Conservation (phyloP, 2,113 vertebrate genomes). For the Ammodytes marinus region DNA sequence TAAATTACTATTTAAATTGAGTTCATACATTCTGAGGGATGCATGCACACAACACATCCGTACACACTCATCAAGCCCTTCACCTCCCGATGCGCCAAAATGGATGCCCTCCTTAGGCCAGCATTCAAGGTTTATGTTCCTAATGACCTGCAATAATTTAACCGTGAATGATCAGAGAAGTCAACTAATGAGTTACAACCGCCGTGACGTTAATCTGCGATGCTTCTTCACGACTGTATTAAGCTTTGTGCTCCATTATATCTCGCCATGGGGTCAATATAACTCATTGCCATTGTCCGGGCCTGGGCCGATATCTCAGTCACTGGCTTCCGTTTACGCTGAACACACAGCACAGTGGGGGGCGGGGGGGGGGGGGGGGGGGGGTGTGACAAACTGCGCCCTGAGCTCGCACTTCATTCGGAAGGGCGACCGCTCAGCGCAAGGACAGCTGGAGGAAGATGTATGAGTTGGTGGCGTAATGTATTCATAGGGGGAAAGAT, state of each 20-base stretch:
- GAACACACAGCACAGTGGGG: neutral
- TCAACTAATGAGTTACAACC: slow-evolving; percentile 58
- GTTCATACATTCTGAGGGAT: neutral
- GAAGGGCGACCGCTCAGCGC: neutral
- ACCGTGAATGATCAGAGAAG: slow-evolving; percentile 63
- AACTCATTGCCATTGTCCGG: slow-evolving; percentile 25
- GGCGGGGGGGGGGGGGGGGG: neutral
- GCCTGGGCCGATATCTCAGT: neutral
- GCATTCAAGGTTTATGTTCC: slow-evolving; percentile 57
- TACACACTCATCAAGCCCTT: slow-evolving; percentile 33
- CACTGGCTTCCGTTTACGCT: slow-evolving; percentile 9
- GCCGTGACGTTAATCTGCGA: slow-evolving; percentile 26
- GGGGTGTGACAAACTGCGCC: slow-evolving; percentile 25
- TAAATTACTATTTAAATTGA: slow-evolving; percentile 24
- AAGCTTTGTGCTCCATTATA: slow-evolving; percentile 11
- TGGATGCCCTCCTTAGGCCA: slow-evolving; percentile 52
- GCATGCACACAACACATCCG: neutral
- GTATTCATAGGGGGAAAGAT: slow-evolving; percentile 69
- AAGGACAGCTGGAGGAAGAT: slow-evolving; percentile 52
- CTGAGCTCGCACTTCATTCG: slow-evolving; percentile 29
- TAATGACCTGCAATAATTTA: slow-evolving; percentile 71
- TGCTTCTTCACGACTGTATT: slow-evolving; percentile 9
- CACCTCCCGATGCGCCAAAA: slow-evolving; percentile 44
- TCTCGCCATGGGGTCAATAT: neutral
- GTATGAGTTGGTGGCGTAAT: slow-evolving; percentile 57